Evolutionary conservation across 2,113 vertebrate genomes (phyloP).

Genomic region (Lagopus leucura): DNA sequence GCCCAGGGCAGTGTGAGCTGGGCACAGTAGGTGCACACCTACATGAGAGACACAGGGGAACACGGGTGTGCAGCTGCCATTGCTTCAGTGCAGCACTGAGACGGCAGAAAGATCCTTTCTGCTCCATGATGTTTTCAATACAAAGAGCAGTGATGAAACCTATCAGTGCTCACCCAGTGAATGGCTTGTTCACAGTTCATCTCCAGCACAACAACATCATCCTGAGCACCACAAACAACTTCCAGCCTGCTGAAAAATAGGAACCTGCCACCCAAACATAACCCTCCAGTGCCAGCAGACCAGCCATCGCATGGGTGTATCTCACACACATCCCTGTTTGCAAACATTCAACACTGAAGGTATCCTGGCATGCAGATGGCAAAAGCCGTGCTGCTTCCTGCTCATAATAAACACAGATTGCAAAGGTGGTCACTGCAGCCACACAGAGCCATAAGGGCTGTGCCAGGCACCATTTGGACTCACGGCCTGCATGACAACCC

Average conservation of each 20-base stretch:
- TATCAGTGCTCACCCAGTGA: background rate
- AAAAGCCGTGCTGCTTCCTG: background rate
- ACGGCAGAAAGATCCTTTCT: background rate
- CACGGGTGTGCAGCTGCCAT: fast-evolving
- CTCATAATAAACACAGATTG: background rate
- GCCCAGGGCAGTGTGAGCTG: fast-evolving
- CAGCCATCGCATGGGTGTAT: background rate
- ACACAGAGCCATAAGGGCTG: background rate
- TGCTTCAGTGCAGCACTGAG: fast-evolving
- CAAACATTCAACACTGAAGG: background rate
- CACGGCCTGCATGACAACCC: background rate
- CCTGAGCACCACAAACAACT: background rate
- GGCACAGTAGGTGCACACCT: background rate
- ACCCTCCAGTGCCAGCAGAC: no score
- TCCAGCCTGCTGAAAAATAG: fast-evolving
- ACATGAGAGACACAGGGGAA: fast-evolving
- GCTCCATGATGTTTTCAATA: background rate
- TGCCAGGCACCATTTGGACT: background rate
- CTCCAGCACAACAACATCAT: background rate
- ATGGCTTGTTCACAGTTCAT: background rate
- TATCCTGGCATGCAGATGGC: background rate
- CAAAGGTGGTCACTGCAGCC: fast-evolving
- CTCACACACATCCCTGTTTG: background rate
- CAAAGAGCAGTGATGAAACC: background rate
- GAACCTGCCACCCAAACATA: background rate